Conservation (phyloP, 2,113 vertebrate species). For the Toxotes chatareus region DNA sequence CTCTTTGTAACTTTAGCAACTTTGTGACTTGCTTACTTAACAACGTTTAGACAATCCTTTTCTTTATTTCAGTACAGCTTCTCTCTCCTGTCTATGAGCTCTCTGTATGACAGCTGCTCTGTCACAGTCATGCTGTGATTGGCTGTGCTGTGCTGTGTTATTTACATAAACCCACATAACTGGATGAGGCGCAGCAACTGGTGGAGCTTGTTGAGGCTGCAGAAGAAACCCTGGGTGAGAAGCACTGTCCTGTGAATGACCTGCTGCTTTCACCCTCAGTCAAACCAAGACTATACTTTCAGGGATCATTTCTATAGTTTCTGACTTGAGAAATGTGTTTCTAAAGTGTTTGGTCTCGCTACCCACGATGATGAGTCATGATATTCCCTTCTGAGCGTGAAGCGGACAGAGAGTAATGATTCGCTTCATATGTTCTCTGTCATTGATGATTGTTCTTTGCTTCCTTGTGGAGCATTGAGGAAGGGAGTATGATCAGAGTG, state of each 20-base stretch:
- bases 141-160: neutral
- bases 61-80: no score
- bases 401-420: constrained; percentile 56
- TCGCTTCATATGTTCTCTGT: neutral
- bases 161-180: neutral
- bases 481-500: constrained; percentile 71
- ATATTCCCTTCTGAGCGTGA: constrained; percentile 70
- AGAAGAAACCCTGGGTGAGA: constrained; percentile 13
- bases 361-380: constrained; percentile 68
- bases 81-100: no score
- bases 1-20: no score
- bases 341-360: constrained; percentile 70
- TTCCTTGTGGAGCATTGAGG: neutral
- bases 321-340: constrained; percentile 75
- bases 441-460: constrained; percentile 75
- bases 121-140: neutral
- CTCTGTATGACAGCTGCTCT: no score
- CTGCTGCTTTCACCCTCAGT: fast-evolving
- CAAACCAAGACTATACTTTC: constrained; percentile 75
- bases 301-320: constrained; percentile 81
- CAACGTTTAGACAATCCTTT: no score
- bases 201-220: no score
- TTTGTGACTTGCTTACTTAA: no score
- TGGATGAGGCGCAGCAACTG: neutral
- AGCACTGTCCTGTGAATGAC: neutral